phyloP scores from a whole-genome alignment of 2,113 vertebrate species.

The Forbesichthys papilliferus region DNA sequence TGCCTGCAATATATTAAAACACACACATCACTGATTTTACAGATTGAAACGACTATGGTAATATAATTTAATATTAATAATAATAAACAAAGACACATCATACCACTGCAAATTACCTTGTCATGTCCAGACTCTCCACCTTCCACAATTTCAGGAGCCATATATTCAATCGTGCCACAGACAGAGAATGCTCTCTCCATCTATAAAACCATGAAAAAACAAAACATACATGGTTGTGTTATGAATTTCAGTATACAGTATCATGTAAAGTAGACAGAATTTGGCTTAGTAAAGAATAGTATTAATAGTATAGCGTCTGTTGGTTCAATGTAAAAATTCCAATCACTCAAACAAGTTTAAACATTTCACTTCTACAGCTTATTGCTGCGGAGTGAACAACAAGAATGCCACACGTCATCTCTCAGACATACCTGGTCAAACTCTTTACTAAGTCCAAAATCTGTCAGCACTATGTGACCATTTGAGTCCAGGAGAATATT shows the following conservation, averaged over 20 bases:
- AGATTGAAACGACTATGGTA: conserved; percentile 3
- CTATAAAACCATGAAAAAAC: conserved; percentile 51
- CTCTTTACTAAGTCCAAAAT: conserved; percentile 98
- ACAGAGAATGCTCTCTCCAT: conserved; percentile 94
- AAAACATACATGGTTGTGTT: neutral
- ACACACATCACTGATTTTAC: conserved; percentile 12
- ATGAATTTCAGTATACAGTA: neutral
- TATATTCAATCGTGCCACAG: conserved; percentile 97
- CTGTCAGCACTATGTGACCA: conserved; percentile 96
- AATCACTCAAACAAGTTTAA: no score
- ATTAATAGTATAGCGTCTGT: neutral
- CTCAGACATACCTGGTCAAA: conserved; percentile 90
- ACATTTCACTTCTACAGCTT: no score
- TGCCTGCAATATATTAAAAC: conserved; percentile 76
- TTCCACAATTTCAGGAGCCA: conserved; percentile 97
- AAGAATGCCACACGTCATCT: no score
- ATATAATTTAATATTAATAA: conserved; percentile 9
- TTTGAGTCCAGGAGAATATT: conserved; percentile 95
- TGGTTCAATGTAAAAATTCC: no score
- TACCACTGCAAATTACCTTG: conserved; percentile 79
- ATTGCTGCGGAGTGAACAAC: no score
- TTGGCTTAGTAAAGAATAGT: neutral
- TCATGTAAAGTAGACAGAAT: neutral
- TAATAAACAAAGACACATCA: neutral
- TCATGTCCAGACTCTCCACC: conserved; percentile 94